Conservation (phyloP, 2,888 invertebrate species). For the Baccha elongata region DNA sequence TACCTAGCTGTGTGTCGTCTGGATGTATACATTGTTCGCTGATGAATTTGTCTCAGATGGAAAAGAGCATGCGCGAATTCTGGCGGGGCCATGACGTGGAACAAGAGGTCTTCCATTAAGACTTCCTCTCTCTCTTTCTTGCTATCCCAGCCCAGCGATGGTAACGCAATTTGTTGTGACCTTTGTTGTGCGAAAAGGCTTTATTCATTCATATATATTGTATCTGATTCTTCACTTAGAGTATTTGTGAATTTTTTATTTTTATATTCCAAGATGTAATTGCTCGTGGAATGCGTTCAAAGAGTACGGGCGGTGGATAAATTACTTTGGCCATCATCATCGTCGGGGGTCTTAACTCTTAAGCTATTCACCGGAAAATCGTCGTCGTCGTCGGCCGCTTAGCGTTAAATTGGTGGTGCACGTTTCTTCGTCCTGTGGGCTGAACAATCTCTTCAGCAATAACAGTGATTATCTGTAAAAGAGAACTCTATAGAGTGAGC, state of each 20-base stretch:
- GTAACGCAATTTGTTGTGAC: slow-evolving; percentile 65
- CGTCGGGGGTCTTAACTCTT: slow-evolving; percentile 60
- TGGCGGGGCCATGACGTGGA: slow-evolving; percentile 36
- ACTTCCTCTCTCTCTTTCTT: slow-evolving; percentile 13
- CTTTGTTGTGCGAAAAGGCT: slow-evolving; percentile 45
- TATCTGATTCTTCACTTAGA: slow-evolving; percentile 7
- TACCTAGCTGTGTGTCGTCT: neutral
- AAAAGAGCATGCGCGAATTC: slow-evolving; percentile 19
- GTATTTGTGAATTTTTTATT: neutral
- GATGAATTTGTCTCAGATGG: slow-evolving; percentile 63
- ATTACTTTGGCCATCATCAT: slow-evolving; percentile 66
- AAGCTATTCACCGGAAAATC: slow-evolving; percentile 33
- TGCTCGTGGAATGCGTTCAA: slow-evolving; percentile 51
- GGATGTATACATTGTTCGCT: slow-evolving; percentile 20
- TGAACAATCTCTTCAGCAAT: slow-evolving; percentile 67
- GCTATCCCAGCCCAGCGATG: slow-evolving; percentile 27
- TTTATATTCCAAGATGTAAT: slow-evolving; percentile 43
- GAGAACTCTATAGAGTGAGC: no score
- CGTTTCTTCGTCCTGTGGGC: slow-evolving; percentile 70
- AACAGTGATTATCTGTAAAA: slow-evolving; percentile 70
- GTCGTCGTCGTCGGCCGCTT: slow-evolving; percentile 51
- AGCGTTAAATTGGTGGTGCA: slow-evolving; percentile 70
- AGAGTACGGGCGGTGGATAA: slow-evolving; percentile 39
- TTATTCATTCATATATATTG: slow-evolving; percentile 1
- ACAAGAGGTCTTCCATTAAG: neutral